Percentiles rank a stretch among this genome's conserved stretches.
These are phyloP conservation scores for Chiloscyllium plagiosum DNA, from an alignment of 2,113 vertebrate genomes.

Conservation along the genomic window DNA sequence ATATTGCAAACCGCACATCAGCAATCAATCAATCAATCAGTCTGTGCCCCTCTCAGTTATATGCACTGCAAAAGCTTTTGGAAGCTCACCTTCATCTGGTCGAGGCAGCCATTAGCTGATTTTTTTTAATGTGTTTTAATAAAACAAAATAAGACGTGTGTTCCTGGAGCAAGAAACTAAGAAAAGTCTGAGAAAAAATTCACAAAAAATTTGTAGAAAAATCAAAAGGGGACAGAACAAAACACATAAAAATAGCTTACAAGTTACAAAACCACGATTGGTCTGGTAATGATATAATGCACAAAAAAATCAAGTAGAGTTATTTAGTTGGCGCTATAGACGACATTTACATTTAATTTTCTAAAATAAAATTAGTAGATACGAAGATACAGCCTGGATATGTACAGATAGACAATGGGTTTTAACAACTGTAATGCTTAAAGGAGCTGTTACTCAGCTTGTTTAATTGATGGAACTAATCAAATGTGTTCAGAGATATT, in stretches of 20 bases:
- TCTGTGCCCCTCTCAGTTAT: too few species aligned
- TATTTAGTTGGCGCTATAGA: background rate
- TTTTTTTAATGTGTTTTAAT: too few species aligned
- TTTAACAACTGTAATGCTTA: background rate
- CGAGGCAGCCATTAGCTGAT: too few species aligned
- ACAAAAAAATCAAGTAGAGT: background rate
- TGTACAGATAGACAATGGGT: background rate
- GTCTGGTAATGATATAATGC: background rate
- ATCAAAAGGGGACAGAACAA: too few species aligned
- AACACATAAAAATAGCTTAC: background rate
- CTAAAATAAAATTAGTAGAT: background rate
- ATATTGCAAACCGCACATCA: too few species aligned
- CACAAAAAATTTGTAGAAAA: too few species aligned
- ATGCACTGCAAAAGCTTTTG: too few species aligned
- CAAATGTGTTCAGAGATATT: background rate
- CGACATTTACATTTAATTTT: background rate
- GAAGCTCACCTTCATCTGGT: too few species aligned
- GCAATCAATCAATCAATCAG: too few species aligned
- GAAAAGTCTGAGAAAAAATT: too few species aligned
- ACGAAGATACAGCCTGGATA: background rate
- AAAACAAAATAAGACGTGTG: too few species aligned
- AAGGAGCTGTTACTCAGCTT: background rate
- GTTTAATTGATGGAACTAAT: background rate
- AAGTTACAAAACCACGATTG: background rate
- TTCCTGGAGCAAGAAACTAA: too few species aligned